Conservation (phyloP, 2,888 invertebrate genomes). For the Sussaba pulchella region DNA sequence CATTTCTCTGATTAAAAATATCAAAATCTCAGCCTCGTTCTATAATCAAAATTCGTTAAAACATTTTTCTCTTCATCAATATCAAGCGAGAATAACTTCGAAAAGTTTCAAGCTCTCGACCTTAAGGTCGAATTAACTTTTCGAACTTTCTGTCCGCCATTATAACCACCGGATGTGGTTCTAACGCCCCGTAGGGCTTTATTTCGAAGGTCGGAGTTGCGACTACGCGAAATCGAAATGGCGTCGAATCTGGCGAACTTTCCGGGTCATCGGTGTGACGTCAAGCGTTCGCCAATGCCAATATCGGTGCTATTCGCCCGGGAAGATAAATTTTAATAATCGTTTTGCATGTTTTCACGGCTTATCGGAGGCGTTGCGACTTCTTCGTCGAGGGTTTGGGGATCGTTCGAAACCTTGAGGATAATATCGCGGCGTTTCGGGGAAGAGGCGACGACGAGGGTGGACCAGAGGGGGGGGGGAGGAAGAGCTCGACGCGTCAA, state of each 20-base stretch:
- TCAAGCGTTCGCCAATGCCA: slow-evolving; percentile 5
- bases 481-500: slow-evolving; percentile 18
- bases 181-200: slow-evolving; percentile 38
- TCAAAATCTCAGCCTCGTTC: too few relatives aligned
- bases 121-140: too few relatives aligned
- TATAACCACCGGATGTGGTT: too few relatives aligned
- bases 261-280: slow-evolving; percentile 26
- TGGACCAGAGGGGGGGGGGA: too few relatives aligned
- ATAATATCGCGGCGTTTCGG: slow-evolving; percentile 38
- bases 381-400: slow-evolving; percentile 4
- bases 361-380: slow-evolving; percentile 28
- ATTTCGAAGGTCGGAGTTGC: slow-evolving; percentile 42
- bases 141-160: too few relatives aligned
- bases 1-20: too few relatives aligned
- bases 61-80: too few relatives aligned
- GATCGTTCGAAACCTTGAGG: slow-evolving; percentile 27
- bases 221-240: slow-evolving; percentile 33
- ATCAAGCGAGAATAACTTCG: too few relatives aligned
- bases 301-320: neutral
- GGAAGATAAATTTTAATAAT: slow-evolving; percentile 6
- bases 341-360: neutral
- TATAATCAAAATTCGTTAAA: too few relatives aligned
- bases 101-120: too few relatives aligned
- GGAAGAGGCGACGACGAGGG: too few relatives aligned
- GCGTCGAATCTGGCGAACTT: slow-evolving; percentile 48